Evolutionary conservation across 1,140 invertebrate species (phyloP), one percentile per base, ranked within the genome.

Genomic region (Gryon sp.): DNA sequence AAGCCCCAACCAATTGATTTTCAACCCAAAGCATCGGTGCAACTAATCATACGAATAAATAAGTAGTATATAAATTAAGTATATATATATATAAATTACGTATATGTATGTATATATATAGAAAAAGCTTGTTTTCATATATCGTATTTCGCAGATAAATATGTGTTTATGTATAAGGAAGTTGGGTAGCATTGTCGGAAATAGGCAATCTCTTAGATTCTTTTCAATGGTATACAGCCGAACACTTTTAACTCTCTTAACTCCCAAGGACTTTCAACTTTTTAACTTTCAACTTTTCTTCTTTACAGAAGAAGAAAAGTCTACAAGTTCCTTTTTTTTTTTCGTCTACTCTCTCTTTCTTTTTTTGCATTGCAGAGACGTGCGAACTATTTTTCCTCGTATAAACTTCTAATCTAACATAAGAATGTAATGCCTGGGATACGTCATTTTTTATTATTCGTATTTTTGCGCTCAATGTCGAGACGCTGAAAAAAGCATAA

Each of bases 1-100:
- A 90, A 68, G 90, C 90, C 6, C 90, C 91, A 3, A 91, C 86
- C 52, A 91, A 78, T 81, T 91, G 90, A 78, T 91, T 90, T 22
- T 90, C 90, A 18, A 72, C 66, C 66, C 88, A 84, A 34, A 91
- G 87, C 81, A 89, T 88, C 7, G 91, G 91, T 22, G 89, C 85
- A 88, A 92, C 91, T 92, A 79, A 41, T 76, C 50, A 69, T 57
- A 40, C 28, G 79, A 80, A 68, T 66, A 52, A 38, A 12, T 79
- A 55, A 65, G n/a, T n/a, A n/a, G n/a, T n/a, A 70, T 32, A 43
- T 57, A 14, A 26, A 34, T 4, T 18, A 52, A 4, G 53, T 55
- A 11, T 34, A 12, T 11, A 12, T 34, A 34, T 12, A 70, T 32
- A 43, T 57, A 14, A 26, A 34, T 4, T 18, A 52, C 9, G 53